phyloP scores from a whole-genome alignment of 2,113 vertebrate genomes.

The Uropsilus gracilis region DNA sequence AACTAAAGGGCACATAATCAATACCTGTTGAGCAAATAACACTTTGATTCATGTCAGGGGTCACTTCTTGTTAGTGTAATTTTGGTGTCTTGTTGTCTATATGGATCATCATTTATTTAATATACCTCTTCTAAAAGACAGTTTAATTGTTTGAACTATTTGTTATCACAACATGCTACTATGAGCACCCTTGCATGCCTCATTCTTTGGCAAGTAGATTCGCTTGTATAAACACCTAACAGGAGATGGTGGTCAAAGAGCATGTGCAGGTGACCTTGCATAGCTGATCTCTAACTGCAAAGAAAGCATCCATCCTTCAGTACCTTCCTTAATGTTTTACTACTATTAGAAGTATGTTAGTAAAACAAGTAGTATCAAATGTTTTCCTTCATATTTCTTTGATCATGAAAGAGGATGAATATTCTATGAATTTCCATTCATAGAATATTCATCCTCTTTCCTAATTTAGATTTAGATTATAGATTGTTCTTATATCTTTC shows the following conservation, averaged over 20 bases:
- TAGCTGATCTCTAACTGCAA: no score
- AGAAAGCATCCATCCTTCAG: background rate
- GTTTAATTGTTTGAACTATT: background rate
- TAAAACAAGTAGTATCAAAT: background rate
- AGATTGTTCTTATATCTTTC: background rate
- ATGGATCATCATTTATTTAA: background rate
- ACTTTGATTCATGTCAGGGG: background rate
- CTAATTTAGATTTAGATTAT: no score
- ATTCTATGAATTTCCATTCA: background rate
- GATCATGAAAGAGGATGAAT: background rate
- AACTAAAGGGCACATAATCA: background rate
- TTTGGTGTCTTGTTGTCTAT: no score
- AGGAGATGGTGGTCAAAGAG: background rate
- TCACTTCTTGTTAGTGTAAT: background rate
- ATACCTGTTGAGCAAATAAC: background rate
- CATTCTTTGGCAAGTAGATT: background rate
- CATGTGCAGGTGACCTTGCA: background rate
- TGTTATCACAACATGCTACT: background rate
- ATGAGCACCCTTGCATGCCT: background rate
- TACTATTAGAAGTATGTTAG: background rate
- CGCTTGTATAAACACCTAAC: background rate
- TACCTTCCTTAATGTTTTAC: no score
- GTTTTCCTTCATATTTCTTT: background rate
- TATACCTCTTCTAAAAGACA: no score
- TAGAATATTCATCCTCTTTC: no score